Evolutionary conservation across 2,888 invertebrate species (phyloP).

Genomic region (Palloptera scutellata): DNA sequence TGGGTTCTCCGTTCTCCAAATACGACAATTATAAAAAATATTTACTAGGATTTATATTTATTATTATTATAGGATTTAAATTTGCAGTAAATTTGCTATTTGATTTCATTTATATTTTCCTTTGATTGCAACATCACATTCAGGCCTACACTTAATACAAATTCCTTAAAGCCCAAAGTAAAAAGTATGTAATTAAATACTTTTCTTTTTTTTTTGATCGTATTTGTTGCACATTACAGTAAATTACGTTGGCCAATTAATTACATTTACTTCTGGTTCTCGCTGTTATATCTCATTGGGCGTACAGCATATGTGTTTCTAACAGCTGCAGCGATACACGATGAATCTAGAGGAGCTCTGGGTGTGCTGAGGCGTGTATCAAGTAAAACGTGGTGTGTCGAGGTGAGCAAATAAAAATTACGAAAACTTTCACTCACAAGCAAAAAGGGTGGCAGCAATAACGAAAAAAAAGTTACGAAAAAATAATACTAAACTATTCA

Average conservation of each 20-base stretch:
- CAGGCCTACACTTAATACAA: too few relatives aligned
- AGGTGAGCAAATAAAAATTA: conserved; percentile 41
- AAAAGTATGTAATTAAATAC: too few relatives aligned
- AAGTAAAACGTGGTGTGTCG: conserved; percentile 56
- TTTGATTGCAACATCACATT: too few relatives aligned
- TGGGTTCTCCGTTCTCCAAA: too few relatives aligned
- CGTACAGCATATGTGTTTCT: conserved; percentile 68
- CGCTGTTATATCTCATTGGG: conserved; percentile 67
- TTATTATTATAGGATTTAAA: too few relatives aligned
- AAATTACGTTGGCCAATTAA: conserved; percentile 63
- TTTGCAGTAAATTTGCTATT: too few relatives aligned
- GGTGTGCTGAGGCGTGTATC: conserved; percentile 63
- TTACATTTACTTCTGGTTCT: conserved; percentile 68
- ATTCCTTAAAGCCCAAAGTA: too few relatives aligned
- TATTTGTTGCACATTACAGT: conserved; percentile 38
- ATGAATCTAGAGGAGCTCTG: conserved; percentile 67
- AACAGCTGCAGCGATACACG: conserved; percentile 68
- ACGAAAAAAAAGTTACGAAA: background rate
- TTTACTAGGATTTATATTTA: too few relatives aligned
- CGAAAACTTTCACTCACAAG: too few relatives aligned
- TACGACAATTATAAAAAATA: too few relatives aligned
- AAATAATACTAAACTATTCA: conserved; percentile 6
- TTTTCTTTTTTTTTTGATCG: too few relatives aligned
- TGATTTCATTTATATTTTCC: too few relatives aligned
- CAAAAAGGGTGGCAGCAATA: background rate